These are phyloP conservation scores for Mystacornis crossleyi DNA, from an alignment of 2,113 vertebrate genomes.

Conservation along the genomic window DNA sequence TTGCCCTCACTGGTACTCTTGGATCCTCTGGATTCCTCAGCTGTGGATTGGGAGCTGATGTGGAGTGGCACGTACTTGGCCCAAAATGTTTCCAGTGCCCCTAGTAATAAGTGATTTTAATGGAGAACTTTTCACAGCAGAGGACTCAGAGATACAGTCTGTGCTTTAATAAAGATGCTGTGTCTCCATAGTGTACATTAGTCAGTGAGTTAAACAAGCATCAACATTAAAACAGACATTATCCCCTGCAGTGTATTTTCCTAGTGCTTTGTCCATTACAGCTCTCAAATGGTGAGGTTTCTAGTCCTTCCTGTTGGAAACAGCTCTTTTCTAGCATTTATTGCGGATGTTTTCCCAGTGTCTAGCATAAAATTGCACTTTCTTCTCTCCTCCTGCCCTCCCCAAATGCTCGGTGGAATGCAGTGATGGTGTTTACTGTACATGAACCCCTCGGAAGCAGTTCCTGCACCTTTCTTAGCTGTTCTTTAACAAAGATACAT, in stretches of 20 bases:
- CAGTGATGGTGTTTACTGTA: neutral
- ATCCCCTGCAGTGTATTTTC: conserved; percentile 59
- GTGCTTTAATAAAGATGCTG: neutral
- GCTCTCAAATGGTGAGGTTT: conserved; percentile 1
- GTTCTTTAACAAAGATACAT: conserved; percentile 45
- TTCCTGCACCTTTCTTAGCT: neutral
- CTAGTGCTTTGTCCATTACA: conserved; percentile 46
- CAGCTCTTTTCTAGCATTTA: neutral
- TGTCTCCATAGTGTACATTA: conserved; percentile 34
- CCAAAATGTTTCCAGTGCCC: neutral
- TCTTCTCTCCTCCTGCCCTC: neutral
- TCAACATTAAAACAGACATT: conserved; percentile 50
- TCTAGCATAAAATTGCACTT: neutral
- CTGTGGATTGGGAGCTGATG: neutral
- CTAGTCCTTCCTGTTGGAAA: neutral
- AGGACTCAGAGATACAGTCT: neutral
- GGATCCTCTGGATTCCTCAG: neutral
- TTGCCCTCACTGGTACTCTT: neutral
- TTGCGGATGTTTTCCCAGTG: neutral
- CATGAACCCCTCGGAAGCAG: neutral
- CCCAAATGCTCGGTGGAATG: neutral
- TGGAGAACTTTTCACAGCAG: neutral
- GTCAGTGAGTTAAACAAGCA: conserved; percentile 58
- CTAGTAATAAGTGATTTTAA: neutral
- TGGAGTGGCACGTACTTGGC: neutral